Conservation (phyloP, 1,140 invertebrate genomes). For the Colletes latitarsis region DNA sequence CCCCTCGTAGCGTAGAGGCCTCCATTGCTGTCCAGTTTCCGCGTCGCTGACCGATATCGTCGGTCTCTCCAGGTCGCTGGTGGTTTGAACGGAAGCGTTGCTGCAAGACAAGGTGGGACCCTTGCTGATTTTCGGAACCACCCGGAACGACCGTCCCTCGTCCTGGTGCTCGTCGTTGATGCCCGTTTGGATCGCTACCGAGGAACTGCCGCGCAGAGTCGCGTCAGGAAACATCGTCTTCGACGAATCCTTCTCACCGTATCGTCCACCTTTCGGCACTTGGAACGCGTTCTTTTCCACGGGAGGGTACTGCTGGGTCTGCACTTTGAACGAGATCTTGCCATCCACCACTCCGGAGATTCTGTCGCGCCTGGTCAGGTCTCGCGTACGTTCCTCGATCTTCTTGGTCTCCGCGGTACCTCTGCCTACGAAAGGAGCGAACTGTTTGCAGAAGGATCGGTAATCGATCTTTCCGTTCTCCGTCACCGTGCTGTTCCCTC, state of each 20-base stretch:
- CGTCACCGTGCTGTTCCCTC: constrained; percentile 29
- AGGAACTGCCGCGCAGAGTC: constrained; percentile 44
- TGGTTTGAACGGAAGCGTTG: constrained; percentile 69
- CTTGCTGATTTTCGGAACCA: constrained; percentile 29
- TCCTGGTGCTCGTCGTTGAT: constrained; percentile 31
- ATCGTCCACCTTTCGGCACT: not conserved
- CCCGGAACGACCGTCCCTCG: constrained; percentile 43
- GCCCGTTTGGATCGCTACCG: constrained; percentile 56
- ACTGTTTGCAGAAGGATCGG: constrained; percentile 71
- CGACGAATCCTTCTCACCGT: not conserved
- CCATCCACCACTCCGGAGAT: constrained; percentile 36
- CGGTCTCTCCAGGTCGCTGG: constrained; percentile 3
- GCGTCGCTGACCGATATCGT: not conserved
- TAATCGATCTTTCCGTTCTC: constrained; percentile 69
- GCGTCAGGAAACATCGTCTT: constrained; percentile 20
- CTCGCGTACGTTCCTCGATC: constrained; percentile 39
- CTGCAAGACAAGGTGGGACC: constrained; percentile 40
- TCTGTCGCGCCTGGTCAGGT: not conserved
- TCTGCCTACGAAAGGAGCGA: constrained; percentile 60
- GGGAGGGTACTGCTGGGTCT: not conserved
- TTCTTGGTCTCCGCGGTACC: constrained; percentile 7
- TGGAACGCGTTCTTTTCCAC: constrained; percentile 11
- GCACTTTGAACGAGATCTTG: constrained; percentile 51
- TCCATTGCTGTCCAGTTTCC: constrained; percentile 24
- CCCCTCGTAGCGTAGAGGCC: not conserved